These are phyloP conservation scores for Shinisaurus crocodilurus DNA, from an alignment of 2,113 vertebrate species.

Conservation along the genomic window DNA sequence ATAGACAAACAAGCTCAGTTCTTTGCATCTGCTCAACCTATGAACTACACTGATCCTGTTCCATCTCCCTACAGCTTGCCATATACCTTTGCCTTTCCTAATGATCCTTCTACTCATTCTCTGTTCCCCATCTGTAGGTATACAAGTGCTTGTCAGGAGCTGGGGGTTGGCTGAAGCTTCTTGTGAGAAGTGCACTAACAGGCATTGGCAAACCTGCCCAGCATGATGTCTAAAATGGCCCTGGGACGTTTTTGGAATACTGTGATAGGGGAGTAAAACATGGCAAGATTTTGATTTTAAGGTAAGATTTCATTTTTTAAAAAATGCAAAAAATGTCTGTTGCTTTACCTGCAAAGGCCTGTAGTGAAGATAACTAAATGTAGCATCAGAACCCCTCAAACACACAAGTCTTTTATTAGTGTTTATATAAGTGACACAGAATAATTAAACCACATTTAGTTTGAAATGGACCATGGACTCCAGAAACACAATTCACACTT, in stretches of 20 bases:
- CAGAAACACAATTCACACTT: slow-evolving; percentile 81
- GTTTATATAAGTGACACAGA: slow-evolving; percentile 81
- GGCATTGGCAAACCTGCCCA: background rate
- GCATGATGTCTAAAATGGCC: background rate
- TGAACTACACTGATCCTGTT: background rate
- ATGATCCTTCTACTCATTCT: background rate
- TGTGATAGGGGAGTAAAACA: background rate
- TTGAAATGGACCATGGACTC: slow-evolving; percentile 79
- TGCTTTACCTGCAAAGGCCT: background rate
- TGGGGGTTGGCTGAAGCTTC: background rate
- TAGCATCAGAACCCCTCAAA: slow-evolving; percentile 62
- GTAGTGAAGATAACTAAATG: slow-evolving; percentile 39
- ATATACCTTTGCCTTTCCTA: background rate
- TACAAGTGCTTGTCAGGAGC: background rate
- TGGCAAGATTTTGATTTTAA: background rate
- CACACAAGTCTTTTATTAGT: slow-evolving; percentile 86
- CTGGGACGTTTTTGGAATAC: background rate
- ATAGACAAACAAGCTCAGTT: background rate
- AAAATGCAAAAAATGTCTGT: background rate
- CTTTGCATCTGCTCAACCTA: background rate
- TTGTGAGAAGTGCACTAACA: background rate
- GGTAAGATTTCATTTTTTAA: too few relatives aligned
- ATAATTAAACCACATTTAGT: slow-evolving; percentile 83
- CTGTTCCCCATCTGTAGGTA: background rate
- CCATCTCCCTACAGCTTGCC: background rate